Evolutionary conservation across 2,888 invertebrate species (phyloP).

Genomic region (Drosophila suboccidentalis): DNA sequence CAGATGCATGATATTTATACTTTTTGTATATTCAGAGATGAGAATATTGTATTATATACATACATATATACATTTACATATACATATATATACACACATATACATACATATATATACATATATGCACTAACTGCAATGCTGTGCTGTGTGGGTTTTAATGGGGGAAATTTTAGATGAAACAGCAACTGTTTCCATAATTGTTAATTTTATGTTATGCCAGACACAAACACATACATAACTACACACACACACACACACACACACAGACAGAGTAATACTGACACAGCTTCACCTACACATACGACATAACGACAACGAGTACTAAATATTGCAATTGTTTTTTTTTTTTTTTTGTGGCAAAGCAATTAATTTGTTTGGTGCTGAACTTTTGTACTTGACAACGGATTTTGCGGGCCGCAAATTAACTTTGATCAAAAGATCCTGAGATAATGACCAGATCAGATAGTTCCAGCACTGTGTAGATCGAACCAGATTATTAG

Average conservation of each 20-base stretch:
- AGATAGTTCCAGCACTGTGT: slow-evolving; percentile 14
- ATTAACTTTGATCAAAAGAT: slow-evolving; percentile 5
- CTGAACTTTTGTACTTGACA: slow-evolving; percentile 36
- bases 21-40: slow-evolving; percentile 61
- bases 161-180: slow-evolving; percentile 33
- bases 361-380: slow-evolving; percentile 43
- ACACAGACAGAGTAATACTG: not conserved
- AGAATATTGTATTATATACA: slow-evolving; percentile 62
- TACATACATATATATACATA: slow-evolving; percentile 17
- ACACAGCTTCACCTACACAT: not conserved
- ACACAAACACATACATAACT: slow-evolving; percentile 3
- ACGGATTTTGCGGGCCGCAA: slow-evolving; percentile 7
- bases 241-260: not conserved
- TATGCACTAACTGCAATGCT: slow-evolving; percentile 47
- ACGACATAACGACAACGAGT: slow-evolving; percentile 2
- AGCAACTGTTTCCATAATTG: slow-evolving; percentile 61
- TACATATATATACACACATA: slow-evolving; percentile 16
- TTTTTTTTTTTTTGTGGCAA: slow-evolving; percentile 23
- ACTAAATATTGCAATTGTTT: slow-evolving; percentile 36
- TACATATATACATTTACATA: slow-evolving; percentile 28
- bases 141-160: slow-evolving; percentile 25
- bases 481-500: slow-evolving; percentile 23
- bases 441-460: slow-evolving; percentile 20
- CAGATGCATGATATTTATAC: slow-evolving; percentile 65
- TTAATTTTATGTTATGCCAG: slow-evolving; percentile 35